These are phyloP conservation scores for Apodemia duryi DNA, from an alignment of 2,888 invertebrate species.

Conservation along the genomic window DNA sequence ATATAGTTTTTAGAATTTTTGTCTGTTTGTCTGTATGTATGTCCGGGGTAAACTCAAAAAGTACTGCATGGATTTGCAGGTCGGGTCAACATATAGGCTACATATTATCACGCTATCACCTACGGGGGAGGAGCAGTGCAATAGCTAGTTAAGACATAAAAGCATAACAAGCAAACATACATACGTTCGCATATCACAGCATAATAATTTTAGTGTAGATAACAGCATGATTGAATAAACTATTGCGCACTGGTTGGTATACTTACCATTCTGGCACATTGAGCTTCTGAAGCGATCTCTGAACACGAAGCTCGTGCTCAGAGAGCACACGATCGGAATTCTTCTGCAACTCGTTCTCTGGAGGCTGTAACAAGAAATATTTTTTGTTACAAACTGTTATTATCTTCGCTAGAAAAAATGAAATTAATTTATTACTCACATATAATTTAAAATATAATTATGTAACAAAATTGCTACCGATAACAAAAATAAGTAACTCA, in stretches of 20 bases:
- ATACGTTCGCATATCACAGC: too few species aligned
- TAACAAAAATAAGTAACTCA: neutral
- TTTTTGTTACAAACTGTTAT: conserved; percentile 18
- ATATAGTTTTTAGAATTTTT: too few species aligned
- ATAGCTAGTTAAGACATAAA: too few species aligned
- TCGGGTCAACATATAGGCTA: too few species aligned
- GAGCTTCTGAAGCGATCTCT: conserved; percentile 94
- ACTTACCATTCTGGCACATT: conserved; percentile 96
- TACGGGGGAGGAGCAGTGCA: too few species aligned
- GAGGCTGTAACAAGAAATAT: conserved; percentile 84
- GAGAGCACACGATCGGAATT: conserved; percentile 91
- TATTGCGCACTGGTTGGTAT: too few species aligned
- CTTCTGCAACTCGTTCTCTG: conserved; percentile 96
- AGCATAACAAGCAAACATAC: too few species aligned
- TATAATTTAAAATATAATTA: neutral
- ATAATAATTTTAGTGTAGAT: neutral
- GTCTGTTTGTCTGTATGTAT: too few species aligned
- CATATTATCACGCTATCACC: too few species aligned
- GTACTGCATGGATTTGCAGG: too few species aligned
- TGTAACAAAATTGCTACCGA: conserved; percentile 26
- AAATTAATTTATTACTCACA: conserved; percentile 2
- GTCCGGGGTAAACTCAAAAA: too few species aligned
- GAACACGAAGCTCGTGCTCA: conserved; percentile 95
- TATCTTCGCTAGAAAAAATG: conserved; percentile 18
- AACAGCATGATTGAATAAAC: too few species aligned